A percentile compares a stretch with the other conserved stretches of the same genome.
phyloP scores from a whole-genome alignment of 2,797 vertebrate species.

The Leucoraja ocellata region DNA sequence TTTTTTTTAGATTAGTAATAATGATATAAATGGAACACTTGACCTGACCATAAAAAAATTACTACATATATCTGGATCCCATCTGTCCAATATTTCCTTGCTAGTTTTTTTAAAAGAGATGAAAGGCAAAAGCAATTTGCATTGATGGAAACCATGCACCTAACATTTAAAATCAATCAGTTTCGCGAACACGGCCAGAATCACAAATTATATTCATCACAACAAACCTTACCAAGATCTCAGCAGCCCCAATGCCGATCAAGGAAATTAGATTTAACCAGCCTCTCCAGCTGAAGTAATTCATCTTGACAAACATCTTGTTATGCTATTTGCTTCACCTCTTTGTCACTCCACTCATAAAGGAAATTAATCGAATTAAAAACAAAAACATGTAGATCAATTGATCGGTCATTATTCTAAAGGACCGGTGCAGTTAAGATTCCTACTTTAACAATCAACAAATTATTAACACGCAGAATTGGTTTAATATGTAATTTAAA shows the following conservation, averaged over 20 bases:
- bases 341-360: neutral
- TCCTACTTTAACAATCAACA: neutral
- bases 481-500: constrained; percentile 20
- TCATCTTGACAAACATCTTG: neutral
- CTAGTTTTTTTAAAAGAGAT: neutral
- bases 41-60: neutral
- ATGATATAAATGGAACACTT: neutral
- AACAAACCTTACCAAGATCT: neutral
- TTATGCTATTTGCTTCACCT: neutral
- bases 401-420: neutral
- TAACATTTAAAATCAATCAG: neutral
- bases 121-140: neutral
- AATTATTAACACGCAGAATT: neutral
- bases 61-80: neutral
- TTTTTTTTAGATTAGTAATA: neutral
- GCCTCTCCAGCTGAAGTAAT: neutral
- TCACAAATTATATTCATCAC: neutral
- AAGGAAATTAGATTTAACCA: neutral
- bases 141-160: neutral
- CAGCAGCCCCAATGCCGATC: neutral
- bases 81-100: neutral
- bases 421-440: constrained; percentile 28
- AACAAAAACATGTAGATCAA: neutral
- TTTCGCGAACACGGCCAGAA: neutral
- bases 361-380: neutral